Evolutionary conservation across 2,113 vertebrate species (phyloP).

Genomic region (Hydropotes inermis): DNA sequence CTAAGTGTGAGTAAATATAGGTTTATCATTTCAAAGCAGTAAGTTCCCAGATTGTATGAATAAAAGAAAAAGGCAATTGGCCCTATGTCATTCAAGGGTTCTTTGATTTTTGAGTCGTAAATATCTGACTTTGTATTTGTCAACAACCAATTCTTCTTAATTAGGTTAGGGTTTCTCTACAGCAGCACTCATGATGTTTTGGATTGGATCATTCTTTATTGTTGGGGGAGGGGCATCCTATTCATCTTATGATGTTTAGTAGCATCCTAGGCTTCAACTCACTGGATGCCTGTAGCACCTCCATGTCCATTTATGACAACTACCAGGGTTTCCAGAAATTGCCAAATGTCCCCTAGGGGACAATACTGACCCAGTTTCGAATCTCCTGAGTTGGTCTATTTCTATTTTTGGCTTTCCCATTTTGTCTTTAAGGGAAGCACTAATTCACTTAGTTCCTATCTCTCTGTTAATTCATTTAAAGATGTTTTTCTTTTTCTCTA

Average conservation of each 20-base stretch:
- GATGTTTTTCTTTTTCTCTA: background rate
- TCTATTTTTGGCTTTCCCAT: background rate
- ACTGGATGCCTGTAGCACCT: background rate
- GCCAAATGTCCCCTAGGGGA: background rate
- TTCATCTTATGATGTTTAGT: background rate
- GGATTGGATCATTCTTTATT: background rate
- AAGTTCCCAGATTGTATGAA: background rate
- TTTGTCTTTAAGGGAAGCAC: background rate
- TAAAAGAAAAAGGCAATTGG: background rate
- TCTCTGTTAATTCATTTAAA: conserved; percentile 12
- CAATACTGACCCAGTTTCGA: background rate
- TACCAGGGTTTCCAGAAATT: background rate
- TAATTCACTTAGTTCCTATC: background rate
- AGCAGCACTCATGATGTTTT: background rate
- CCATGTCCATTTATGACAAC: background rate
- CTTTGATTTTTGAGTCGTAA: conserved; percentile 1
- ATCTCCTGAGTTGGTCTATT: background rate
- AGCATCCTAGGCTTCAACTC: background rate
- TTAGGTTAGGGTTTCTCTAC: background rate
- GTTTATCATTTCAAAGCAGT: background rate
- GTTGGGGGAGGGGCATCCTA: background rate
- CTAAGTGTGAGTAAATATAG: background rate
- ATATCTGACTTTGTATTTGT: background rate
- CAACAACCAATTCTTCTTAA: background rate
- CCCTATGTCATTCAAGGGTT: background rate